Evolutionary conservation across 2,888 invertebrate genomes (phyloP), one percentile per base, ranked within the genome.

Genomic region (Acanthosepion pharaonis): DNA sequence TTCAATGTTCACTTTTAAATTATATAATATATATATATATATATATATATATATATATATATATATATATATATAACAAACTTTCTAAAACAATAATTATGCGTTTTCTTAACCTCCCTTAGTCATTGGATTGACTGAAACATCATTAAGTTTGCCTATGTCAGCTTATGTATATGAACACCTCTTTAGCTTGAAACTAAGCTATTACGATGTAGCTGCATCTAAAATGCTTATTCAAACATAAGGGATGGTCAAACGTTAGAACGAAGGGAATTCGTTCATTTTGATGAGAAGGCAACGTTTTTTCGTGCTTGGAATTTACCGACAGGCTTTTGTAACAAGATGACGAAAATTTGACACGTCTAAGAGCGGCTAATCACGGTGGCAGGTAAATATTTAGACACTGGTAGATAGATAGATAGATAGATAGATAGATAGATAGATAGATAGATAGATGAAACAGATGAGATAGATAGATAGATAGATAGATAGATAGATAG

Each of bases 371-470:
- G n/a, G 78, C n/a, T n/a, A n/a, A 33, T 78, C 78, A 78, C 15
- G n/a, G n/a, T 78, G 78, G 78, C 78, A 78, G 78, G 78, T 78
- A 78, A 78, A 78, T 78, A 78, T 78, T 78, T 78, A n/a, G 78
- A 78, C 78, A 78, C 78, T 15, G 11, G 18, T 78, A 11, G 78
- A 5, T 23, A n/a, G n/a, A 78, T 33, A 78, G n/a, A 78, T 78
- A 78, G 78, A 33, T 8, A 78, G n/a, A n/a, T 78, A n/a, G 28
- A 28, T 78, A 78, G 28, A 78, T 78, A 78, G 28, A 78, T 78
- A 78, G 20, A 59, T 20, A 59, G 23, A 59, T 20, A 59, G 55
- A 59, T 59, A 23, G 55, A 59, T 23, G 23, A 20, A 59, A 59
- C 23, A 20, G 6, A 18, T 23, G 33, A 33, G 33, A 33, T 78